Conservation (phyloP, 2,888 invertebrate species). For the Nudaria mundana region DNA sequence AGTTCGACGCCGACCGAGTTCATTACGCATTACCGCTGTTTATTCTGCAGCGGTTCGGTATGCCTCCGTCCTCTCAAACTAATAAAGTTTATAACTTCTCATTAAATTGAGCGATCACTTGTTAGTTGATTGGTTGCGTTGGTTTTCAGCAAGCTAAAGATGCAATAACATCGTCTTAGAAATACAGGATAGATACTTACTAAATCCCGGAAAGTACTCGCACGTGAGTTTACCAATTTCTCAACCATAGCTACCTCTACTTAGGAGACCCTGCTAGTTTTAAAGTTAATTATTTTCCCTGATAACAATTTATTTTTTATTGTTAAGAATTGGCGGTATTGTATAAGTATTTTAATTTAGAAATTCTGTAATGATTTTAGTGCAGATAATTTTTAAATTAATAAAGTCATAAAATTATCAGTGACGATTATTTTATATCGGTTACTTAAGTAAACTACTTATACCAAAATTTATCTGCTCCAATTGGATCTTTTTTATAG, state of each 20-base stretch:
- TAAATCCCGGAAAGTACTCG: conserved; percentile 3
- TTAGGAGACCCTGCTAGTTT: neutral
- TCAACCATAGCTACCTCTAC: too few species aligned
- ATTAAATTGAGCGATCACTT: conserved; percentile 45
- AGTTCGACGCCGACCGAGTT: conserved; percentile 25
- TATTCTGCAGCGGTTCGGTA: conserved; percentile 18
- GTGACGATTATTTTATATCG: too few species aligned
- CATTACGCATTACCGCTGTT: conserved; percentile 34
- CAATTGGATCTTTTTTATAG: too few species aligned
- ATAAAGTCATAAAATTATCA: too few species aligned
- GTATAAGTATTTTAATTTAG: too few species aligned
- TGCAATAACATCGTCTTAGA: conserved; percentile 24
- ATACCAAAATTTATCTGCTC: too few species aligned
- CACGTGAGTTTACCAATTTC: neutral
- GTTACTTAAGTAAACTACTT: too few species aligned
- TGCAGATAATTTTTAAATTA: too few species aligned
- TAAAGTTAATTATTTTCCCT: neutral
- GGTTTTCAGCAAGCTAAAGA: conserved; percentile 30
- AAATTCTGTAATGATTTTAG: too few species aligned
- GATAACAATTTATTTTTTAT: neutral
- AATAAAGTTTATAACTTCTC: conserved; percentile 45
- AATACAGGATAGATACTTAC: conserved; percentile 19
- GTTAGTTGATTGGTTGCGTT: too few species aligned
- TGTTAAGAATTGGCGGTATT: neutral
- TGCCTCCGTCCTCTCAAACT: conserved; percentile 21